A percentile compares a stretch with the other conserved stretches of the same genome.
Evolutionary conservation across 1,140 invertebrate species (phyloP).

Genomic region (Heliconius hewitsoni): DNA sequence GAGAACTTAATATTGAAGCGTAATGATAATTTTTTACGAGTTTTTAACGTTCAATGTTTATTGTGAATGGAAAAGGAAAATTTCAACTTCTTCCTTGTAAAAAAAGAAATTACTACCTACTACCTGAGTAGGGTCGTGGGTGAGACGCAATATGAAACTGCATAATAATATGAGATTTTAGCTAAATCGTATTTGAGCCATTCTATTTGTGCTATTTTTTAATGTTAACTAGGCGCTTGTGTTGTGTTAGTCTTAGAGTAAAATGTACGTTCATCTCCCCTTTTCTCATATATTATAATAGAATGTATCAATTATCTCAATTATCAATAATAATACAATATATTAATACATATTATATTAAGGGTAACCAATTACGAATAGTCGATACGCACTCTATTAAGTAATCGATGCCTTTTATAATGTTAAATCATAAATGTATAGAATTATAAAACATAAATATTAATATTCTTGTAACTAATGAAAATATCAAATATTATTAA

Average conservation of each 20-base stretch:
- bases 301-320: constrained; percentile 18
- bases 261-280: constrained; percentile 54
- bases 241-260: constrained; percentile 75
- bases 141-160: constrained; percentile 61
- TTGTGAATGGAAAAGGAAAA: constrained; percentile 31
- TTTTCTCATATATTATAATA: constrained; percentile 34
- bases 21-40: constrained; percentile 72
- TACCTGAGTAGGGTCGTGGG: constrained; percentile 34
- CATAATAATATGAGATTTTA: constrained; percentile 70
- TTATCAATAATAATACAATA: constrained; percentile 17
- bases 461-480: constrained; percentile 18
- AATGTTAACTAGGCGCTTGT: constrained; percentile 75
- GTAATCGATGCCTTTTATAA: constrained; percentile 15
- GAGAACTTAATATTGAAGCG: constrained; percentile 65
- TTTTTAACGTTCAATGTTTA: constrained; percentile 55
- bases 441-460: constrained; percentile 14
- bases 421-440: constrained; percentile 9
- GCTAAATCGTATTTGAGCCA: constrained; percentile 66
- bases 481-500: constrained; percentile 20
- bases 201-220: constrained; percentile 74
- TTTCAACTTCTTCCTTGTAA: constrained; percentile 31
- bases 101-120: constrained; percentile 9
- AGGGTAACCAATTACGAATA: constrained; percentile 10
- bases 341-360: constrained; percentile 12
- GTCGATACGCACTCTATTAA: constrained; percentile 6